A percentile compares a stretch with the other conserved stretches of the same genome.
Evolutionary conservation across 2,888 invertebrate species (phyloP).

Genomic region (Bombylius discolor): DNA sequence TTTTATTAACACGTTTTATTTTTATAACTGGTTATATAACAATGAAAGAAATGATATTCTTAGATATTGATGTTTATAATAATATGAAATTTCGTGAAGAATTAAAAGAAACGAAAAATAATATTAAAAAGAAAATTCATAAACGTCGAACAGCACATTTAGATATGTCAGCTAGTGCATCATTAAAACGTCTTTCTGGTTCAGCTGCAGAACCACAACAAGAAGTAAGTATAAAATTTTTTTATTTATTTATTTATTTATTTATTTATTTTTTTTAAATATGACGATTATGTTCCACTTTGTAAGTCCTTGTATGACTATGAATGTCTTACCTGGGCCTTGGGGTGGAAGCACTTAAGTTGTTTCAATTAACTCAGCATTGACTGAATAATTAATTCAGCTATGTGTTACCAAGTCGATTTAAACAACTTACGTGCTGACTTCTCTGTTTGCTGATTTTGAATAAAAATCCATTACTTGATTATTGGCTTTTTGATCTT

Average conservation of each 20-base stretch:
- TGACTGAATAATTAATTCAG: too few relatives aligned
- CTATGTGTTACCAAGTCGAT: too few relatives aligned
- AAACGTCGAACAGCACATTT: conserved; percentile 23
- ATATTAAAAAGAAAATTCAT: conserved; percentile 25
- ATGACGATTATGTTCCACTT: too few relatives aligned
- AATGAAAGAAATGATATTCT: conserved; percentile 61
- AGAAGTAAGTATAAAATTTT: conserved; percentile 20
- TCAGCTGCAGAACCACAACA: conserved; percentile 33
- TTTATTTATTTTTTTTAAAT: background rate
- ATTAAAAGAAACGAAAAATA: conserved; percentile 30
- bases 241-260: background rate
- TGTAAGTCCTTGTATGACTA: too few relatives aligned
- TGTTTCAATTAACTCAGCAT: too few relatives aligned
- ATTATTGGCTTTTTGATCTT: too few relatives aligned
- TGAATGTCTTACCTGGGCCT: too few relatives aligned
- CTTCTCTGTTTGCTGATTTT: too few relatives aligned
- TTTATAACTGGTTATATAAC: conserved; percentile 65
- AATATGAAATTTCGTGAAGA: conserved; percentile 59
- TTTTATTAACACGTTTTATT: conserved; percentile 41
- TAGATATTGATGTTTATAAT: conserved; percentile 71
- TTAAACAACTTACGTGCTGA: too few relatives aligned
- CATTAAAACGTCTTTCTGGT: conserved; percentile 29
- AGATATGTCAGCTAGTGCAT: conserved; percentile 34
- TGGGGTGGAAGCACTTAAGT: too few relatives aligned
- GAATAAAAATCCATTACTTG: too few relatives aligned